Evolutionary conservation across 2,113 vertebrate species (phyloP).

Genomic region (Cynopterus brachyotis): DNA sequence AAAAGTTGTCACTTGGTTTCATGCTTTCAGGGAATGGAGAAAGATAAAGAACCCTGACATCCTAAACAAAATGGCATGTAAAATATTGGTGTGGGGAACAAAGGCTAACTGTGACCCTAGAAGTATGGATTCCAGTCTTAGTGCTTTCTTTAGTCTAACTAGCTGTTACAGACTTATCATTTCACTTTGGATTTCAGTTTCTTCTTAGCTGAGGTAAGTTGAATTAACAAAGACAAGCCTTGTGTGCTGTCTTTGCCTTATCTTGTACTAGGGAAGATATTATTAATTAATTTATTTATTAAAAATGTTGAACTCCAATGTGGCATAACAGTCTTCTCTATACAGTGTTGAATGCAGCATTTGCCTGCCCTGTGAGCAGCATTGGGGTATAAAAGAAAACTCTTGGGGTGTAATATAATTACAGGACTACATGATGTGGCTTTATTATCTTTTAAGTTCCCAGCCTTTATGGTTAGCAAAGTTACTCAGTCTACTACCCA

Average conservation of each 20-base stretch:
- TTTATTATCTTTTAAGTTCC: background rate
- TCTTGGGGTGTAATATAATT: background rate
- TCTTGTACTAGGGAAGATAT: background rate
- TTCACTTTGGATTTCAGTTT: background rate
- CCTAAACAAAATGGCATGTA: background rate
- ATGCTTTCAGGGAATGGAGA: background rate
- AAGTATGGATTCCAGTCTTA: background rate
- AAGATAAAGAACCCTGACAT: background rate
- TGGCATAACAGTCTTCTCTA: background rate
- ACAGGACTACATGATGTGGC: accelerated
- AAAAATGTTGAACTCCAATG: background rate
- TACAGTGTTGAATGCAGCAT: background rate
- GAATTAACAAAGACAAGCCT: background rate
- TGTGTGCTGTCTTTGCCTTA: background rate
- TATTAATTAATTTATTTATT: background rate
- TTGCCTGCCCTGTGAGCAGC: background rate
- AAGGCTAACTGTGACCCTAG: background rate
- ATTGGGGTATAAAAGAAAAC: background rate
- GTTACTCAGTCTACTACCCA: background rate
- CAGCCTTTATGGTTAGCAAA: background rate
- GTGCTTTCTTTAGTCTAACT: background rate
- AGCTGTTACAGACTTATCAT: background rate
- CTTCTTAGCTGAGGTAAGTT: background rate
- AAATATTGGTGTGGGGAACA: background rate
- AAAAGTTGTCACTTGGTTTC: background rate